Percentiles rank a stretch among this genome's conserved stretches.
Conservation (phyloP, 2,797 vertebrate species). For the Gastrophryne carolinensis region DNA sequence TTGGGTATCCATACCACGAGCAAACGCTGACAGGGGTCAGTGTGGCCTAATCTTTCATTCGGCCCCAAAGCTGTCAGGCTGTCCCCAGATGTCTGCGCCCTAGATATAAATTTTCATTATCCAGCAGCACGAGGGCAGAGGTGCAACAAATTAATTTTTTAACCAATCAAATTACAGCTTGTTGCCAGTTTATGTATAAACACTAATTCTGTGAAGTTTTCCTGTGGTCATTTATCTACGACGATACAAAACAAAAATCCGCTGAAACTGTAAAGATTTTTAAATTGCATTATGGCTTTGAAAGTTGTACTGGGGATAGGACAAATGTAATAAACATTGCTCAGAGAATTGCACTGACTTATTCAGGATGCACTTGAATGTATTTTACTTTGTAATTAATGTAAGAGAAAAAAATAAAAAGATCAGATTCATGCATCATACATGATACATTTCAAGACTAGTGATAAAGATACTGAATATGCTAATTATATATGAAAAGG, state of each 20-base stretch:
- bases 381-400: constrained; percentile 56
- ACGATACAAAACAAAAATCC: constrained; percentile 61
- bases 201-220: constrained; percentile 83
- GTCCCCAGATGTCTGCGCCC: constrained; percentile 80
- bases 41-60: constrained; percentile 84
- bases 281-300: constrained; percentile 73
- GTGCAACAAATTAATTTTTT: constrained; percentile 82
- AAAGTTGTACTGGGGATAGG: constrained; percentile 71
- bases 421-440: too few relatives aligned
- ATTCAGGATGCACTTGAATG: constrained; percentile 58
- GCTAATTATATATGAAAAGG: too few relatives aligned
- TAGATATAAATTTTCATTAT: constrained; percentile 87
- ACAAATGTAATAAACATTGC: constrained; percentile 67
- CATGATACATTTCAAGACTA: too few relatives aligned
- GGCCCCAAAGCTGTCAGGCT: constrained; percentile 81
- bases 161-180: constrained; percentile 82
- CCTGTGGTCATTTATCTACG: constrained; percentile 79
- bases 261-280: constrained; percentile 67
- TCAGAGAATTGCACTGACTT: constrained; percentile 64
- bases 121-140: constrained; percentile 79
- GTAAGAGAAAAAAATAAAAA: constrained; percentile 53
- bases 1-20: constrained; percentile 77
- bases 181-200: constrained; percentile 79
- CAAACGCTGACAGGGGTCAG: constrained; percentile 84
- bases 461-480: too few relatives aligned